These are phyloP conservation scores for Salvelinus namaycush DNA, from an alignment of 2,113 vertebrate genomes.

Conservation along the genomic window DNA sequence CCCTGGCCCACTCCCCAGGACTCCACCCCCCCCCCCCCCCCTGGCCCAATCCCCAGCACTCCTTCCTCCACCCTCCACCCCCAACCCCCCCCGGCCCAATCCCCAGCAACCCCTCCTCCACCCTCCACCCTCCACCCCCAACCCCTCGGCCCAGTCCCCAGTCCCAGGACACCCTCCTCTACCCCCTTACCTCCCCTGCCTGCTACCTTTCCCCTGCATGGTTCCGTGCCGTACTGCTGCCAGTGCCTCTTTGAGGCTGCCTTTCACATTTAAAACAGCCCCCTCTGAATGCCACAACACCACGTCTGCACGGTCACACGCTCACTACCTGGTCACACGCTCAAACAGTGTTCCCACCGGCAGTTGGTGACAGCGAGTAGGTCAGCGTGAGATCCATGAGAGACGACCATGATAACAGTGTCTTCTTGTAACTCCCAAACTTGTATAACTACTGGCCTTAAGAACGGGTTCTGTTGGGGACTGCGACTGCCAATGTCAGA, in stretches of 20 bases:
- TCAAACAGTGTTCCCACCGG: not conserved
- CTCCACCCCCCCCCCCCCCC: too few relatives aligned
- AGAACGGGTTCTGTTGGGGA: too few relatives aligned
- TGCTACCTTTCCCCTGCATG: conserved; percentile 16
- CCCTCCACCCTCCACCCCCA: too few relatives aligned
- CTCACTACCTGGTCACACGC: too few relatives aligned
- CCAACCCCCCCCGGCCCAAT: not conserved
- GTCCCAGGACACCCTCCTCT: conserved; percentile 31
- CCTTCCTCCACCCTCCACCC: too few relatives aligned
- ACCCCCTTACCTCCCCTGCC: not conserved
- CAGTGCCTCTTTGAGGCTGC: conserved; percentile 54
- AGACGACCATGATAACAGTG: too few relatives aligned
- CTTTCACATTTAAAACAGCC: conserved; percentile 62
- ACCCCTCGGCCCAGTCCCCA: conserved; percentile 14
- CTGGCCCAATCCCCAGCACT: too few relatives aligned
- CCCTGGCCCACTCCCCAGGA: not conserved
- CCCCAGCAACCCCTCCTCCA: conserved; percentile 14
- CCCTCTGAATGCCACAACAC: conserved; percentile 48
- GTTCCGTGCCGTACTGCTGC: not conserved
- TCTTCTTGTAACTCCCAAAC: too few relatives aligned
- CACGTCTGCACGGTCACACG: conserved; percentile 4
- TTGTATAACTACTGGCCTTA: too few relatives aligned
- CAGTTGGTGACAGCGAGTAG: not conserved
- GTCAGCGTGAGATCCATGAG: too few relatives aligned
- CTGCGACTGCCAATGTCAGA: too few relatives aligned